Base-by-base conservation (phyloP, 2,113 vertebrate species). In the Rissa tridactyla region DNA sequence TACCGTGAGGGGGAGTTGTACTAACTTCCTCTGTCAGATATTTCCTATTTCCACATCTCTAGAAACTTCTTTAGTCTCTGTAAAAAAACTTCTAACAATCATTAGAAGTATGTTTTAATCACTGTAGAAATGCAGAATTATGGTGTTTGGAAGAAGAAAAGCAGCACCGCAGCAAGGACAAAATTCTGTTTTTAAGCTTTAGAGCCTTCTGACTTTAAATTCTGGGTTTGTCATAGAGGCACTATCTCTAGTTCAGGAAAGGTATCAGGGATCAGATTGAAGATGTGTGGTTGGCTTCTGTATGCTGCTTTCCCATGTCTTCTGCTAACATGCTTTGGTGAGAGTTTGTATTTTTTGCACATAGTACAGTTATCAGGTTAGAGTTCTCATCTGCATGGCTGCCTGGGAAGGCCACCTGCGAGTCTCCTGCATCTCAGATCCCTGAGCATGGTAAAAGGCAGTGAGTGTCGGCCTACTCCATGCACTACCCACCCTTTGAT, bases 21-120 rank as follows among this genome's bases (percentile, higher is more conserved):
- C 18, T 6, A 8, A 71, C 89, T 92, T 86, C 66, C 65, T 92
- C 73, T 36, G 38, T 19, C 84, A 79, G 70, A 55, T 76, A 82
- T 38, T 86, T 81, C 38, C 42, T n/a, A 85, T 96, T 92, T 90
- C 88, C 76, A 38, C 72, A 32, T 71, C 69, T 97, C 93, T 92
- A 92, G 95, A 95, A 96, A 84, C 61, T 96, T 97, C 93, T 62
- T 15, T 7, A 17, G 42, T 10, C 49, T 68, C 18, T 6, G 20
- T 44, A 27, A 3, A n/a, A 72, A 73, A 73, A 30, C 32, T 70
- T 57, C 2, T 0, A 23, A 5, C 36, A 4, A 2, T 82, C 52
- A 0, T 44, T 23, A 8, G 76, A 10, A 60, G 42, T 9, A 0
- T 8, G 55, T 13, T 40, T 42, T 13, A 47, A 4, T 32, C 5